Conservation (phyloP, 2,113 vertebrate species). For the Lepidothrix coronata region DNA sequence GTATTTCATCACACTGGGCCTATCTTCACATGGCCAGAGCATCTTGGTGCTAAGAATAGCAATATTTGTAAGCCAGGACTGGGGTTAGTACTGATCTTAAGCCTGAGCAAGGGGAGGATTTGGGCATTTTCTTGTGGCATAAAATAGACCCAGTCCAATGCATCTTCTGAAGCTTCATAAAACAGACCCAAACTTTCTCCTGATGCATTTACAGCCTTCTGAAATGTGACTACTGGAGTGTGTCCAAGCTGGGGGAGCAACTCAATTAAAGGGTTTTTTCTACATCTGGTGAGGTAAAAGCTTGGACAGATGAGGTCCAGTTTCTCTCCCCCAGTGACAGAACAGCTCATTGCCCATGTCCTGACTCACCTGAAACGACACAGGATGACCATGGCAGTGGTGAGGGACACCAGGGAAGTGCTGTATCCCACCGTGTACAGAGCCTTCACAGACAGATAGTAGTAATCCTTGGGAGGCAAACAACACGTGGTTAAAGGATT, state of each 20-base stretch:
- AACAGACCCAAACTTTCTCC: not conserved
- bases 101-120: not conserved
- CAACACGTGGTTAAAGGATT: not conserved
- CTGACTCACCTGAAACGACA: constrained; percentile 93
- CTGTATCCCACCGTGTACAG: constrained; percentile 98
- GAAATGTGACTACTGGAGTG: not conserved
- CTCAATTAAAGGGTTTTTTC: not conserved
- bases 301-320: not conserved
- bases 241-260: not conserved
- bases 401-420: constrained; percentile 94
- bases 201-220: not conserved
- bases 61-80: not conserved
- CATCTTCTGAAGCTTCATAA: not conserved
- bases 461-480: constrained; percentile 79
- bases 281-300: not conserved
- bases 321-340: not conserved
- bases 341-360: not conserved
- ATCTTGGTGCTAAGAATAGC: not conserved
- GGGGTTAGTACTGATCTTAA: not conserved
- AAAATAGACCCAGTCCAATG: not conserved
- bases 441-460: constrained; percentile 92
- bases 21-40: not conserved
- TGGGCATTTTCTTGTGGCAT: not conserved
- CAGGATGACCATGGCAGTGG: constrained; percentile 95
- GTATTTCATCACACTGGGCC: not conserved